phyloP scores from a whole-genome alignment of 92 coral and sea anemone genomes.

The Plumapathes pennacea region DNA sequence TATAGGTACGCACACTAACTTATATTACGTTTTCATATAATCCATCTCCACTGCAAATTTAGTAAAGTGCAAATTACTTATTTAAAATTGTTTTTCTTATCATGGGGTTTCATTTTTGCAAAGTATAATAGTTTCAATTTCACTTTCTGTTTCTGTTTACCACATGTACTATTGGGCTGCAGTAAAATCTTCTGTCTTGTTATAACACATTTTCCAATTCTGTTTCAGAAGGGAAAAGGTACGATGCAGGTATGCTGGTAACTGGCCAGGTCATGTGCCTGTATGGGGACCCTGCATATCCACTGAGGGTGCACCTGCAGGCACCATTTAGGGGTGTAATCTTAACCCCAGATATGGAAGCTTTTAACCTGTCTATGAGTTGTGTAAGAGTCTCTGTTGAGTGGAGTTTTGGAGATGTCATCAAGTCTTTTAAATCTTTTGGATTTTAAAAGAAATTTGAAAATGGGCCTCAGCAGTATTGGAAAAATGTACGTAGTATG shows the following conservation, averaged over 20 bases:
- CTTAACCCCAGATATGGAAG: slow-evolving; percentile 7
- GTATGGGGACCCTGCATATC: slow-evolving; percentile 14
- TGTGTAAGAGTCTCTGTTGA: slow-evolving; percentile 6
- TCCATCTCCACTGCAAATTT: no score
- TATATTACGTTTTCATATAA: no score
- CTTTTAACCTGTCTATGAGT: slow-evolving; percentile 12
- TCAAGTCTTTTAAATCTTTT: slow-evolving; percentile 2
- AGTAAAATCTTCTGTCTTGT: no score
- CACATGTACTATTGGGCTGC: no score
- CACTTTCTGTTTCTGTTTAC: no score
- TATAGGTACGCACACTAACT: no score
- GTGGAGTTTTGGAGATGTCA: slow-evolving; percentile 7
- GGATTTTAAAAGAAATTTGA: not conserved
- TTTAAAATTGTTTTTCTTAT: no score
- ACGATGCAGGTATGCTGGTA: slow-evolving; percentile 7
- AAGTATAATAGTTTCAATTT: no score
- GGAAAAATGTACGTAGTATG: slow-evolving; percentile 11
- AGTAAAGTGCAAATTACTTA: no score
- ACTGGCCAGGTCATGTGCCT: slow-evolving; percentile 13
- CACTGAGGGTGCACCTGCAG: slow-evolving; percentile 8
- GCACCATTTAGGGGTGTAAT: slow-evolving; percentile 4
- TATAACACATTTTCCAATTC: no score
- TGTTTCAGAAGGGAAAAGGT: slow-evolving; percentile 4
- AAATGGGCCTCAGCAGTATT: slow-evolving; percentile 9
- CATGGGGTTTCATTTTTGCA: no score